These are phyloP conservation scores for Hypotaenidia philippensis DNA, from an alignment of 2,797 vertebrate genomes.

Conservation along the genomic window DNA sequence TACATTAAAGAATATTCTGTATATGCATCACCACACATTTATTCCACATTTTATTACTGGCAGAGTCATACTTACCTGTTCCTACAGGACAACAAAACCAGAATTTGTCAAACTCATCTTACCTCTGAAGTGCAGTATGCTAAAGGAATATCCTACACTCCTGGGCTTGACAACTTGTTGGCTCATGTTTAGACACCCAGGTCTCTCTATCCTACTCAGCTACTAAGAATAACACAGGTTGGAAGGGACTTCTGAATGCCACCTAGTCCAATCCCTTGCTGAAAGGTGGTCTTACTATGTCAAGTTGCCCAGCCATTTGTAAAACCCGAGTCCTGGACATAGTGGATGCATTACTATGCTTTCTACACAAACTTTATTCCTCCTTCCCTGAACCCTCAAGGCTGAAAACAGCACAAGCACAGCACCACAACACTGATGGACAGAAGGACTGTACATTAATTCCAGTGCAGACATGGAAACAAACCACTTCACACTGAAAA, in stretches of 20 bases:
- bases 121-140: not conserved
- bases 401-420: not conserved
- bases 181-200: not conserved
- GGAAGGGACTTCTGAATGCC: not conserved
- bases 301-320: not conserved
- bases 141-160: not conserved
- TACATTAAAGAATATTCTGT: not conserved
- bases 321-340: not conserved
- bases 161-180: not conserved
- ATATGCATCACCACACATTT: not conserved
- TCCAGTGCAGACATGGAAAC: not conserved
- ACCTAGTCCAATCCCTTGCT: not conserved
- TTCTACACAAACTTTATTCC: not conserved
- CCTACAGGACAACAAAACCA: not conserved
- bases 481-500: not conserved
- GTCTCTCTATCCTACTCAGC: not conserved
- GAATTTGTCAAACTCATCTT: not conserved
- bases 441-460: not conserved
- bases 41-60: not conserved
- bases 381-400: not conserved
- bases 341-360: not conserved
- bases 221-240: not conserved
- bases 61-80: not conserved
- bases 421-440: not conserved
- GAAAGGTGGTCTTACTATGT: not conserved